Evolutionary conservation across 23 tunicate species (phyloP).

Genomic region (Ascidia mentula): DNA sequence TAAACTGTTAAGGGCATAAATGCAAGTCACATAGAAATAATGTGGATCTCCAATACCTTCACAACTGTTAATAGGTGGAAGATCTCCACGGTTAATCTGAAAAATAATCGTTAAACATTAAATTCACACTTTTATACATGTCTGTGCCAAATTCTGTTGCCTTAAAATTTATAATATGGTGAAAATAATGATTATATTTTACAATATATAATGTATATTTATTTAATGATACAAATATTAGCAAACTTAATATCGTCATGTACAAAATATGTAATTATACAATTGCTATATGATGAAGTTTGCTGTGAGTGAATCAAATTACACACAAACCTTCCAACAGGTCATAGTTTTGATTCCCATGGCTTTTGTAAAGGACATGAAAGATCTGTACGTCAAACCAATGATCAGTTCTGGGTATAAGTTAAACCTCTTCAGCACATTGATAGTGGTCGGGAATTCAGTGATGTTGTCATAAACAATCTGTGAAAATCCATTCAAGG

Average conservation of each 20-base stretch:
- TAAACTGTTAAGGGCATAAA: constrained; percentile 77
- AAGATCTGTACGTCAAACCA: constrained; percentile 68
- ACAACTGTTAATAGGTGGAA: constrained; percentile 82
- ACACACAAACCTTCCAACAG: constrained; percentile 88
- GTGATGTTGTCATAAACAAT: constrained; percentile 87
- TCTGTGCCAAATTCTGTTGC: neutral
- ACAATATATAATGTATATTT: too few species aligned
- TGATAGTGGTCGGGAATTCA: constrained; percentile 92
- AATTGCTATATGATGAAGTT: too few species aligned
- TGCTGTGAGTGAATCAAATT: too few species aligned
- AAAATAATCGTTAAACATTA: neutral
- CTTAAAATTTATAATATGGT: too few species aligned
- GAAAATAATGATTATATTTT: too few species aligned
- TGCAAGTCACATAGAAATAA: constrained; percentile 89
- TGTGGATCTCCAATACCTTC: constrained; percentile 98
- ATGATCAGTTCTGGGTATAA: constrained; percentile 89
- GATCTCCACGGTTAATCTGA: constrained; percentile 86
- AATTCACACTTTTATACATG: neutral
- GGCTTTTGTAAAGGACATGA: constrained; percentile 78
- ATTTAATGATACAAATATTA: neutral
- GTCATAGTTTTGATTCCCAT: constrained; percentile 73
- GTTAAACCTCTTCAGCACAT: constrained; percentile 95
- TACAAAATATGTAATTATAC: neutral
- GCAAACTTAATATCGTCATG: neutral
- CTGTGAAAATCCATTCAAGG: constrained; percentile 61